Percentiles rank a stretch among this genome's conserved stretches.
Evolutionary conservation across 2,113 vertebrate species (phyloP).

Genomic region (Burhinus oedicnemus): DNA sequence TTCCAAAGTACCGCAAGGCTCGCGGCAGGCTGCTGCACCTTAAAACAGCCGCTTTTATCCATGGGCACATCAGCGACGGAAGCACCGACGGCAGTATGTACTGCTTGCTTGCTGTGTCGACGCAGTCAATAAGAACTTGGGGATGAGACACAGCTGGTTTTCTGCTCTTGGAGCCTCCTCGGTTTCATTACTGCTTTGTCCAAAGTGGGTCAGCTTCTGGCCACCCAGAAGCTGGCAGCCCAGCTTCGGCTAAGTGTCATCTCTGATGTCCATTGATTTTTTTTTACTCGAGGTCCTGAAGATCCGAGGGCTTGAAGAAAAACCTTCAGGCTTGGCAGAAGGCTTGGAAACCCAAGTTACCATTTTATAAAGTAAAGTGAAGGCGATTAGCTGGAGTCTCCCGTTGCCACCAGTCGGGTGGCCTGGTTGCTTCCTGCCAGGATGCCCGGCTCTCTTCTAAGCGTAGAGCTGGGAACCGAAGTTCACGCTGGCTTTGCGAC

Average conservation of each 20-base stretch:
- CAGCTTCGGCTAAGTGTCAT: accelerated
- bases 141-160: background rate
- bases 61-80: accelerated
- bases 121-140: background rate
- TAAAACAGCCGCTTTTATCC: accelerated
- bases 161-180: background rate
- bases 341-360: background rate
- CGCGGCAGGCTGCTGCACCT: accelerated
- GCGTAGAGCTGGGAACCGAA: background rate
- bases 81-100: accelerated
- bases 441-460: background rate
- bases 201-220: background rate
- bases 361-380: background rate
- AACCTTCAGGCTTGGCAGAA: background rate
- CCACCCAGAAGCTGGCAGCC: background rate
- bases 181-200: accelerated
- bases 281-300: background rate
- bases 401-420: accelerated
- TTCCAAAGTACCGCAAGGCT: background rate
- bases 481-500: background rate
- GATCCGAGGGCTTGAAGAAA: background rate
- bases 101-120: background rate
- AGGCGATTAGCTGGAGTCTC: background rate
- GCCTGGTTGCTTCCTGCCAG: background rate
- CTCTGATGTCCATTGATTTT: background rate